phyloP scores from a whole-genome alignment of 2,113 vertebrate genomes.

The Monopterus albus region DNA sequence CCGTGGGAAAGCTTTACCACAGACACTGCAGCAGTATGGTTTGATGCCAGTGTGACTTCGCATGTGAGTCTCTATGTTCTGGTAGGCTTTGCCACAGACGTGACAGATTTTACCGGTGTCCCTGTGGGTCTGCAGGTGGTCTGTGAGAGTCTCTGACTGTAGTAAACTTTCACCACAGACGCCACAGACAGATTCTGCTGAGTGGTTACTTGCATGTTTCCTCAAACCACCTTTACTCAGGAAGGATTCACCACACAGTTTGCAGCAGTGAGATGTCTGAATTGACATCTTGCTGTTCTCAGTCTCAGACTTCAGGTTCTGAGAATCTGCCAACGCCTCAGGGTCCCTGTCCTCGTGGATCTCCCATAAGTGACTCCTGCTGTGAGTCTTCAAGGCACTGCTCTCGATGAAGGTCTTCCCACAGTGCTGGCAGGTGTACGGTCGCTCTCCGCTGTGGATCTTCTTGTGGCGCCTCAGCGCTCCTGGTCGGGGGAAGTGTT shows the following conservation, averaged over 20 bases:
- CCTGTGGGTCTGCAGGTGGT: conserved; percentile 50
- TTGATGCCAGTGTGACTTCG: conserved; percentile 65
- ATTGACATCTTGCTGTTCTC: neutral
- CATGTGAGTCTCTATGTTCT: conserved; percentile 65
- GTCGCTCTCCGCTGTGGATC: conserved; percentile 40
- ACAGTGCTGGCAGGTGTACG: conserved; percentile 15
- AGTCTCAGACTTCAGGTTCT: neutral
- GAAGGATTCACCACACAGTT: conserved; percentile 47
- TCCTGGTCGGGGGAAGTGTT: conserved; percentile 51
- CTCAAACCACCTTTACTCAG: conserved; percentile 34
- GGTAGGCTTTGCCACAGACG: conserved; percentile 65
- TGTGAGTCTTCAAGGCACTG: conserved; percentile 32
- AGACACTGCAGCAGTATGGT: conserved; percentile 54
- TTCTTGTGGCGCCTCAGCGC: conserved; percentile 74
- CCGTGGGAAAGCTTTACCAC: conserved; percentile 44
- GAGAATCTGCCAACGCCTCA: rapidly evolving
- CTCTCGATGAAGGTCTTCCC: conserved; percentile 45
- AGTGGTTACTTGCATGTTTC: conserved; percentile 48
- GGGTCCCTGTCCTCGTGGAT: neutral
- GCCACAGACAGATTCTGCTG: conserved; percentile 27
- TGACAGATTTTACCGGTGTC: conserved; percentile 64
- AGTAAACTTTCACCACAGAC: conserved; percentile 37
- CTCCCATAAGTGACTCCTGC: conserved; percentile 15
- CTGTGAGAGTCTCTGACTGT: neutral
- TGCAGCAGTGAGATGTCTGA: conserved; percentile 2